A percentile compares a stretch with the other conserved stretches of the same genome.
These are phyloP conservation scores for Drosophila falleni DNA, from an alignment of 2,888 invertebrate genomes.

Conservation along the genomic window DNA sequence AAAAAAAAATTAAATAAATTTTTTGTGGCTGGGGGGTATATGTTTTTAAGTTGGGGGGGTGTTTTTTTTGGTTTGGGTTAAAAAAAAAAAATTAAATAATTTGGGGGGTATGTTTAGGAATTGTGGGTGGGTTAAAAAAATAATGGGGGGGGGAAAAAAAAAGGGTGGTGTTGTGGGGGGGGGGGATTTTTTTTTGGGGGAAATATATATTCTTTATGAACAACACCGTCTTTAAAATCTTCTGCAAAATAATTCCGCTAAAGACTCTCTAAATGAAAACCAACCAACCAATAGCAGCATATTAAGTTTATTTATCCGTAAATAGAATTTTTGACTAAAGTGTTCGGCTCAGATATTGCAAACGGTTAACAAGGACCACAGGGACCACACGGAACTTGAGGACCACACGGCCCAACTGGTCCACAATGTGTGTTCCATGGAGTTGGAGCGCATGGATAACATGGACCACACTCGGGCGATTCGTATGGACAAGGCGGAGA, in stretches of 20 bases:
- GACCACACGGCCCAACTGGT: slow-evolving; percentile 14
- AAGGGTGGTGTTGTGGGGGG: too few relatives aligned
- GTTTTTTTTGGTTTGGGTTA: too few relatives aligned
- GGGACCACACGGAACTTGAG: slow-evolving; percentile 14
- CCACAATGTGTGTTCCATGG: slow-evolving; percentile 16
- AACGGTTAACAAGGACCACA: slow-evolving; percentile 24
- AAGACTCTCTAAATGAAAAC: background rate
- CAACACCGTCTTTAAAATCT: background rate
- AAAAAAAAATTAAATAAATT: too few relatives aligned
- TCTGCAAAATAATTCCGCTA: background rate
- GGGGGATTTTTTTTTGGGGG: too few relatives aligned
- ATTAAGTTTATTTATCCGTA: background rate
- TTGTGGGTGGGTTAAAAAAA: too few relatives aligned
- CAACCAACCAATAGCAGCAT: background rate
- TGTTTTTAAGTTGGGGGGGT: too few relatives aligned
- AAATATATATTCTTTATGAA: too few relatives aligned
- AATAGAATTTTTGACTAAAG: slow-evolving; percentile 3
- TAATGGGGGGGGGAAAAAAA: too few relatives aligned
- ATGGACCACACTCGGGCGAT: slow-evolving; percentile 13
- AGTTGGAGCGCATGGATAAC: slow-evolving; percentile 14
- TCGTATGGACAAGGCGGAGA: slow-evolving; percentile 12
- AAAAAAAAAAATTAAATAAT: too few relatives aligned
- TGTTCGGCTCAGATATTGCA: slow-evolving; percentile 16
- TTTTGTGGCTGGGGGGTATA: too few relatives aligned
- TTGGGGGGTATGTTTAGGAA: too few relatives aligned